These are phyloP conservation scores for Poeciliopsis turneri DNA, from an alignment of 2,797 vertebrate genomes.

Conservation along the genomic window DNA sequence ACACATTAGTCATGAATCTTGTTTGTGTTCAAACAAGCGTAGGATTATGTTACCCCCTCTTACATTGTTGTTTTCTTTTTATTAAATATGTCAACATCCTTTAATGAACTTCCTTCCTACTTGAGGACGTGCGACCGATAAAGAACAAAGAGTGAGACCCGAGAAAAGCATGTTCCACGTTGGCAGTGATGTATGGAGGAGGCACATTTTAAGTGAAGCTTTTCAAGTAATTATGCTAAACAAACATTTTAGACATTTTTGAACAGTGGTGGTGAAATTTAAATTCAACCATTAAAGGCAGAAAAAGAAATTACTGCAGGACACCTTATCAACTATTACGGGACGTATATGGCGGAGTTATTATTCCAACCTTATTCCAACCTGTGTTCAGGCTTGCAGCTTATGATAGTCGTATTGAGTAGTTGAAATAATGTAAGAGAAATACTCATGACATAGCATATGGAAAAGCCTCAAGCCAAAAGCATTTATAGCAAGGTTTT, in stretches of 20 bases:
- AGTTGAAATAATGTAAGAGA: background rate
- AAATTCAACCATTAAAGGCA: background rate
- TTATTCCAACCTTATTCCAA: background rate
- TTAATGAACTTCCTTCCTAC: slow-evolving; percentile 62
- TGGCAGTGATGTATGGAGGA: slow-evolving; percentile 3
- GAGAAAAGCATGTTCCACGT: background rate
- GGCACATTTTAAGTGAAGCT: background rate
- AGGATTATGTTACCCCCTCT: slow-evolving; percentile 33
- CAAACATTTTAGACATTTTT: slow-evolving; percentile 1
- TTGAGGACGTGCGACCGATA: slow-evolving; percentile 35
- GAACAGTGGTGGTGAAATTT: background rate
- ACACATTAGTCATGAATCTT: slow-evolving; percentile 57
- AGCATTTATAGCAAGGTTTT: background rate
- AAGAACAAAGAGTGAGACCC: slow-evolving; percentile 32
- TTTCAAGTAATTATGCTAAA: background rate
- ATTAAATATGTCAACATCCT: slow-evolving; percentile 47
- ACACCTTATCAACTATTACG: background rate
- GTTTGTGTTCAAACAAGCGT: slow-evolving; percentile 63
- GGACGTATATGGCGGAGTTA: background rate
- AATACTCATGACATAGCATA: background rate
- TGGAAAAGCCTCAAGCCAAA: background rate
- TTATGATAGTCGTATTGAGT: background rate
- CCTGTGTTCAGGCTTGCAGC: background rate
- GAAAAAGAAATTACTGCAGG: background rate
- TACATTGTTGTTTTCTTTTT: slow-evolving; percentile 63